Evolutionary conservation across 2,888 invertebrate species (phyloP).

Genomic region (Chalcis sispes): DNA sequence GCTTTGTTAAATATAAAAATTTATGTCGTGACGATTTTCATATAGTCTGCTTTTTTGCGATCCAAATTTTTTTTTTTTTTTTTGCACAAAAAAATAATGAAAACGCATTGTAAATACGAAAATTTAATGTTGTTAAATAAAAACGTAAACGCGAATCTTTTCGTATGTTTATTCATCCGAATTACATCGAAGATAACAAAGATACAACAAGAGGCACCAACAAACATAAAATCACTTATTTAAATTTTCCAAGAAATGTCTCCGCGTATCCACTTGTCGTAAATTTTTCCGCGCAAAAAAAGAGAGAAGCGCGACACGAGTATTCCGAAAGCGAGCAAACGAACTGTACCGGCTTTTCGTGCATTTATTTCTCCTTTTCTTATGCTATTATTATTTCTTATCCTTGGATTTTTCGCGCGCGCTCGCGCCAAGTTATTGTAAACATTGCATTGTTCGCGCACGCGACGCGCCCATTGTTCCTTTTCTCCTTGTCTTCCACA

Average conservation of each 20-base stretch:
- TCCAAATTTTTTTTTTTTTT: too few relatives aligned
- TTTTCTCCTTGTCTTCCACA: conserved; percentile 13
- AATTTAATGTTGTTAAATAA: background rate
- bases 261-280: conserved; percentile 22
- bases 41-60: too few relatives aligned
- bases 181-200: too few relatives aligned
- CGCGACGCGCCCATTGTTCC: conserved; percentile 48
- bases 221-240: conserved; percentile 29
- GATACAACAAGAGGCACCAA: too few relatives aligned
- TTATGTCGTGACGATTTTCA: too few relatives aligned
- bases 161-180: background rate
- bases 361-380: conserved; percentile 37
- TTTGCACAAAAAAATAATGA: too few relatives aligned
- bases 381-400: conserved; percentile 53
- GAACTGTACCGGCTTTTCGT: conserved; percentile 21
- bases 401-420: conserved; percentile 37
- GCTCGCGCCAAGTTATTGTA: conserved; percentile 48
- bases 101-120: too few relatives aligned
- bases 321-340: background rate
- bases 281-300: conserved; percentile 39
- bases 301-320: conserved; percentile 15
- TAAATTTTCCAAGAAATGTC: conserved; percentile 15
- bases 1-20: too few relatives aligned
- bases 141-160: too few relatives aligned
- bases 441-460: conserved; percentile 51